Evolutionary conservation across 2,797 vertebrate genomes (phyloP).

Genomic region (Myotis planiceps): DNA sequence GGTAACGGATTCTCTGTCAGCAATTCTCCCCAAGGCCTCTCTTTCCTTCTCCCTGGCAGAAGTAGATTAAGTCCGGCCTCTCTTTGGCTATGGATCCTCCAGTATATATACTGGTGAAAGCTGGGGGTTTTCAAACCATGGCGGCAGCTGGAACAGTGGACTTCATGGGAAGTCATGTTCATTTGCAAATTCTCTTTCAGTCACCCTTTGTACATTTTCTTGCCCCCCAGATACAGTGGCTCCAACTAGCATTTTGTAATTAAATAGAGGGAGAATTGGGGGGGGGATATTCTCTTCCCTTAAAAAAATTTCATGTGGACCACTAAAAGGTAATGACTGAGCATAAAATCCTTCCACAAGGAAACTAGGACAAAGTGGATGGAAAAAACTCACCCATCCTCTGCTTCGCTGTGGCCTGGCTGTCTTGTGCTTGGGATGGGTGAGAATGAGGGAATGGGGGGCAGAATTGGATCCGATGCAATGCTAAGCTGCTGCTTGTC

Average conservation of each 20-base stretch:
- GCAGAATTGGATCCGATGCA: neutral
- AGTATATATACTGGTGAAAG: neutral
- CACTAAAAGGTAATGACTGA: conserved; percentile 76
- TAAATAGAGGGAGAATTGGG: conserved; percentile 64
- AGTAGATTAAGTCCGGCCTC: neutral
- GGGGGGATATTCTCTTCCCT: conserved; percentile 61
- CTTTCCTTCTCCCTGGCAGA: neutral
- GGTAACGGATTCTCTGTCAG: conserved; percentile 50
- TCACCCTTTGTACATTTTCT: conserved; percentile 54
- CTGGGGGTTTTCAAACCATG: conserved; percentile 45
- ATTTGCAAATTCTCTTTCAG: conserved; percentile 78
- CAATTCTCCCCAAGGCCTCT: neutral
- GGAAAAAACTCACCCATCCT: conserved; percentile 69
- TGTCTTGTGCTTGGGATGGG: conserved; percentile 42
- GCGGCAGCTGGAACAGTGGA: conserved; percentile 77
- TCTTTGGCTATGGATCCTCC: neutral
- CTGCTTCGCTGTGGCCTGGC: conserved; percentile 42
- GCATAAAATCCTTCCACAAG: conserved; percentile 73
- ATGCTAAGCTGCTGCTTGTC: conserved; percentile 49
- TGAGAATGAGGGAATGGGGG: neutral
- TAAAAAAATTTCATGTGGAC: conserved; percentile 46
- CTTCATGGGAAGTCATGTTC: conserved; percentile 83
- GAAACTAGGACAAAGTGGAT: conserved; percentile 64
- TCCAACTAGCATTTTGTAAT: conserved; percentile 66
- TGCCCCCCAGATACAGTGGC: conserved; percentile 7